Evolutionary conservation across 2,113 vertebrate species (phyloP).

Genomic region (Leptodactylus fuscus): DNA sequence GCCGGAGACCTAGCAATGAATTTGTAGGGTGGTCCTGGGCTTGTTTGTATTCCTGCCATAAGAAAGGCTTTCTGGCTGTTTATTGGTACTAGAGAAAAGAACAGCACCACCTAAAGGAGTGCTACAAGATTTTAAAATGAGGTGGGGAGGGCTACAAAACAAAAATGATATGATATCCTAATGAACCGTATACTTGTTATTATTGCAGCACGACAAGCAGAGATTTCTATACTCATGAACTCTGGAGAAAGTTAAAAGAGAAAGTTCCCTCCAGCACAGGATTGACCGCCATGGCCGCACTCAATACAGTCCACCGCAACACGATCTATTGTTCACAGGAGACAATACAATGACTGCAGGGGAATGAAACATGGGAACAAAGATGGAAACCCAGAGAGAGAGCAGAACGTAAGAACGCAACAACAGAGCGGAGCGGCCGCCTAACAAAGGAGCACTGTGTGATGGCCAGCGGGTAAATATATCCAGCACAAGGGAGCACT

Average conservation of each 20-base stretch:
- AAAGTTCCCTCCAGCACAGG: not conserved
- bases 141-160: no score
- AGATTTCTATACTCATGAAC: not conserved
- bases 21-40: no score
- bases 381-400: conserved; percentile 26
- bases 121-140: no score
- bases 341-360: conserved; percentile 25
- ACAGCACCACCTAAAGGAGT: no score
- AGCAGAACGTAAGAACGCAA: conserved; percentile 7
- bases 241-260: not conserved
- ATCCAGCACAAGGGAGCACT: not conserved
- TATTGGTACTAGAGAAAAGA: no score
- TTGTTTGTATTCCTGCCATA: no score
- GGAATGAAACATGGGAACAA: conserved; percentile 29
- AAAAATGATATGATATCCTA: no score
- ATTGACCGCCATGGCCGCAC: not conserved
- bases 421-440: not conserved
- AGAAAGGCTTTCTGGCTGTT: no score
- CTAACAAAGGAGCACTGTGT: conserved; percentile 20
- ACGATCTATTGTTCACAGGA: conserved; percentile 8
- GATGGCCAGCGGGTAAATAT: not conserved
- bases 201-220: not conserved
- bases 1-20: no score
- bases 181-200: no score
- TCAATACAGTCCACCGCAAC: not conserved